These are phyloP conservation scores for Heterodera carotae DNA, from an alignment of 1,140 invertebrate genomes.

Conservation along the genomic window DNA sequence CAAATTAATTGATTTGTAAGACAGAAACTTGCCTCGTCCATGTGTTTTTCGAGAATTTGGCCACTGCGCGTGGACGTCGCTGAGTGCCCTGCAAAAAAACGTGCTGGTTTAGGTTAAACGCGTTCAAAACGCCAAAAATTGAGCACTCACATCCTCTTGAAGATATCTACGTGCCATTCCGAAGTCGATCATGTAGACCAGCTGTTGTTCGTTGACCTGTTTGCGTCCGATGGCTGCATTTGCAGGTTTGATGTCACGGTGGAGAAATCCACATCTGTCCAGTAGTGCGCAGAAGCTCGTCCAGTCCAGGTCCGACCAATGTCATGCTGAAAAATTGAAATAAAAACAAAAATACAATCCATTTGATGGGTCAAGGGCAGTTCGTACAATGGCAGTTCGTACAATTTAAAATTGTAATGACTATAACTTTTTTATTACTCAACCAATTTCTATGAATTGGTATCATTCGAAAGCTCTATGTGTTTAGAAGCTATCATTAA, in stretches of 20 bases:
- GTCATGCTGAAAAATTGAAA: neutral
- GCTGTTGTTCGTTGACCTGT: neutral
- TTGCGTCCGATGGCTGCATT: neutral
- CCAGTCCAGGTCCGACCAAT: neutral
- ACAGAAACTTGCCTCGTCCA: constrained; percentile 46
- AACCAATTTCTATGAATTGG: too few relatives aligned
- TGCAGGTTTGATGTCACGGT: constrained; percentile 18
- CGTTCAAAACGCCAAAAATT: neutral
- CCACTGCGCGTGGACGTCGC: neutral
- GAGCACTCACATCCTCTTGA: neutral
- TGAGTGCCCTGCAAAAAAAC: constrained; percentile 1
- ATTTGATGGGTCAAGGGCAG: too few relatives aligned
- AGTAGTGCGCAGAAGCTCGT: neutral
- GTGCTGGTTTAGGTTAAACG: neutral
- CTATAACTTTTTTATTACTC: too few relatives aligned
- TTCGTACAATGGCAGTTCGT: too few relatives aligned
- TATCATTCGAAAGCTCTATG: too few relatives aligned
- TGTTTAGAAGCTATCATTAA: neutral
- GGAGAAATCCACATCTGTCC: neutral
- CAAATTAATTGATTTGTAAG: constrained; percentile 8
- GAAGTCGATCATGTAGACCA: constrained; percentile 13
- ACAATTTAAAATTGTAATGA: too few relatives aligned
- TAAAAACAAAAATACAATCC: too few relatives aligned
- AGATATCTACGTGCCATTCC: constrained; percentile 7
- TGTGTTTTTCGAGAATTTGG: constrained; percentile 27